These are phyloP conservation scores for Thryonomys swinderianus DNA, from an alignment of 2,113 vertebrate species.

Conservation along the genomic window DNA sequence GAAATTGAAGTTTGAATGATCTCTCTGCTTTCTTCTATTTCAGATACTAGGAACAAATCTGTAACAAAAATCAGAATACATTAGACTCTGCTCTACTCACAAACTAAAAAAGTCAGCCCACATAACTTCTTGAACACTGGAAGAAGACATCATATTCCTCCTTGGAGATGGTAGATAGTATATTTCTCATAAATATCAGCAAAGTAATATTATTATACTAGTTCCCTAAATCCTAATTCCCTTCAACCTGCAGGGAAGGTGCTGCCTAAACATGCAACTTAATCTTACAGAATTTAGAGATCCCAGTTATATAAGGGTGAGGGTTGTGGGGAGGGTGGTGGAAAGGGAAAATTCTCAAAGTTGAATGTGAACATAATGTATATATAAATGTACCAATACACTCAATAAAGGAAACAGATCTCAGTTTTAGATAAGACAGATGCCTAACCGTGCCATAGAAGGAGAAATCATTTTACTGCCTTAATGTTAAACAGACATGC, in stretches of 20 bases:
- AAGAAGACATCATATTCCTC: neutral
- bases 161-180: neutral
- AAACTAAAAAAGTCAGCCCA: neutral
- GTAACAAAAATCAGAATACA: neutral
- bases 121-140: neutral
- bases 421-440: neutral
- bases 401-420: no score
- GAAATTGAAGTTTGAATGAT: neutral
- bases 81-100: neutral
- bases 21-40: neutral
- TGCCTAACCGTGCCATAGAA: neutral
- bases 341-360: no score
- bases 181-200: neutral
- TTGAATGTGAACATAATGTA: no score
- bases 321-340: no score
- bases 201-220: neutral
- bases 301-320: no score
- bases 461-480: neutral
- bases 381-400: no score
- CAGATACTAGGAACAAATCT: accelerated
- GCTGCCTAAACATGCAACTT: accelerated
- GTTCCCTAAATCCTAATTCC: neutral
- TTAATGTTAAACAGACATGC: neutral
- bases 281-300: neutral
- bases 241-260: neutral